phyloP scores from a whole-genome alignment of 2,888 invertebrate species.

The Drosophila barbarae region DNA sequence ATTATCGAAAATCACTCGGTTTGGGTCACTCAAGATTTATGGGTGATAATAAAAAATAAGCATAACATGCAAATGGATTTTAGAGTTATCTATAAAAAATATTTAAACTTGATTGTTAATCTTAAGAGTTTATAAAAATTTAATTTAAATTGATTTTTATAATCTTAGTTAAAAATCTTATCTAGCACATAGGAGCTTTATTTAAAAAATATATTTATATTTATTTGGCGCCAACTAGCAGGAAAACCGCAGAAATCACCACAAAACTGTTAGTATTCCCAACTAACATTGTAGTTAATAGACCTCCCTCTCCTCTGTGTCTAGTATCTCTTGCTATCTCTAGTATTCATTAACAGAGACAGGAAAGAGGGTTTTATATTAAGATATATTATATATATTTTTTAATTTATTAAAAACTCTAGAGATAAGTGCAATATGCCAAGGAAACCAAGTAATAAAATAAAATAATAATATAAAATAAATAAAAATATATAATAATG shows the following conservation, averaged over 20 bases:
- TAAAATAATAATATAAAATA: neutral
- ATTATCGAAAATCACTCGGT: constrained; percentile 29
- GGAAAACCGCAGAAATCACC: constrained; percentile 56
- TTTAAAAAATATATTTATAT: neutral
- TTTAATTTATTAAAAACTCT: neutral
- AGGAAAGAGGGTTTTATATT: neutral
- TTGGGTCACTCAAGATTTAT: constrained; percentile 31
- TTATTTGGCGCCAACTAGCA: constrained; percentile 54
- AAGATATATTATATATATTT: neutral
- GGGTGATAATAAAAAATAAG: constrained; percentile 4
- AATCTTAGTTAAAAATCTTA: neutral
- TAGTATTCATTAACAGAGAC: neutral
- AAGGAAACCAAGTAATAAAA: neutral
- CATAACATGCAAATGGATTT: constrained; percentile 6
- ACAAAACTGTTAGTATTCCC: constrained; percentile 41
- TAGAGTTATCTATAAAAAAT: neutral
- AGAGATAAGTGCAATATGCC: neutral
- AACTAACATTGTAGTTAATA: constrained; percentile 23
- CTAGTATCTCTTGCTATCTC: neutral
- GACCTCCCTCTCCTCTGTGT: neutral
- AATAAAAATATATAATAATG: neutral
- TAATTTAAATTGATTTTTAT: neutral
- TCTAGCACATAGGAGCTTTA: no score
- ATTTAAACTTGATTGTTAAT: no score
- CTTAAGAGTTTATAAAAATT: neutral